These are phyloP conservation scores for Phrynocephalus versicolor DNA, from an alignment of 2,113 vertebrate genomes.

Conservation along the genomic window DNA sequence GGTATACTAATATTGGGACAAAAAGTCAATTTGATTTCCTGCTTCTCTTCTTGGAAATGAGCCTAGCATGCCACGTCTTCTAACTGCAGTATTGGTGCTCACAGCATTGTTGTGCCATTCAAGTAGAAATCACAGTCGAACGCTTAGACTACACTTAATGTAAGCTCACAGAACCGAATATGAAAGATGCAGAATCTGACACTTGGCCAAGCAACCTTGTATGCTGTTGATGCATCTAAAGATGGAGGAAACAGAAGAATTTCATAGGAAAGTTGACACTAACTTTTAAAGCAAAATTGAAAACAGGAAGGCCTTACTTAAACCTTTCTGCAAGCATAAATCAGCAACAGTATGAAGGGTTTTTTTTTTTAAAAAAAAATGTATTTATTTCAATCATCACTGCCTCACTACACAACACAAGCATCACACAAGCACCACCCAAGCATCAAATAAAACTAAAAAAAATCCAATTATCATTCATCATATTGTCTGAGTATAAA, in stretches of 20 bases:
- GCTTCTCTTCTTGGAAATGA: background rate
- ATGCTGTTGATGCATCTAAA: too few species aligned
- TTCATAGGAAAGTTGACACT: background rate
- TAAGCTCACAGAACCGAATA: background rate
- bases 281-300: too few species aligned
- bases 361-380: too few species aligned
- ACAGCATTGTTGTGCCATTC: background rate
- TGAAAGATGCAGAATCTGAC: background rate
- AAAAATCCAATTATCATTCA: too few species aligned
- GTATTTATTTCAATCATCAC: too few species aligned
- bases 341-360: too few species aligned
- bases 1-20: background rate
- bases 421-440: too few species aligned
- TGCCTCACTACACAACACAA: too few species aligned
- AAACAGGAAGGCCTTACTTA: too few species aligned
- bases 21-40: background rate
- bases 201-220: background rate
- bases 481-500: too few species aligned
- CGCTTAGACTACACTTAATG: background rate
- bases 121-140: background rate
- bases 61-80: background rate
- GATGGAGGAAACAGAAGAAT: background rate
- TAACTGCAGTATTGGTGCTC: background rate
- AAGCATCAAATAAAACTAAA: too few species aligned
- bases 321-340: too few species aligned